Evolutionary conservation across 2,888 invertebrate species (phyloP), one percentile per base, ranked within the genome.

Genomic region (Lithophane semibrunnea): DNA sequence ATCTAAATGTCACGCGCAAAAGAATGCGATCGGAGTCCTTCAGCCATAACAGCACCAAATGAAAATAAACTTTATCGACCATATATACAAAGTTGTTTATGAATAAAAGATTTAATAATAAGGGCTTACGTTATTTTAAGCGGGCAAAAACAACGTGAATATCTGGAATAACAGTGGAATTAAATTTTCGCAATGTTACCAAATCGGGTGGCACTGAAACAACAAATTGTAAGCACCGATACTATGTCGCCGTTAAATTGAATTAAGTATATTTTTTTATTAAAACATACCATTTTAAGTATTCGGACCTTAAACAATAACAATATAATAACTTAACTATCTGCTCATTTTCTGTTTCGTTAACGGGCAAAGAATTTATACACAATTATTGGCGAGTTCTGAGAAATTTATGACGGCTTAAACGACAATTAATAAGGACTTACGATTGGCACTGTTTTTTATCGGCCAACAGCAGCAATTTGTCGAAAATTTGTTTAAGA

Each of bases 291-390:
- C 90, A 89, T 91, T 90, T 91, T 60, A 79, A 89, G 85, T 76
- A 65, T 82, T 87, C 88, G 85, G 85, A 86, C 86, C 86, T 90
- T 89, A 90, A 90, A 92, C 91, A 92, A 92, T 92, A 93, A 92
- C 90, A 90, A 90, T 92, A 92, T 94, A 95, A 95, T 95, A 94
- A 95, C 95, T 95, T 95, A 94, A 95, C 94, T 94, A 93, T 88
- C 88, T 87, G 91, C 86, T 90, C 87, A 89, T 90, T 92, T 90
- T 85, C 79, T 83, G 77, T 79, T 89, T 82, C 91, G 86, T 88
- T 90, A 92, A 92, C 92, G 92, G 94, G 83, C 91, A 92, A 92
- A 89, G 94, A 93, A 94, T 94, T 92, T 90, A 88, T 90, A 88
- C 85, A 90, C 90, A 92, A 93, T 94, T 91, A 94, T 91, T 90